Base-by-base conservation (phyloP, 1,140 invertebrate species). In the Portunus trituberculatus region DNA sequence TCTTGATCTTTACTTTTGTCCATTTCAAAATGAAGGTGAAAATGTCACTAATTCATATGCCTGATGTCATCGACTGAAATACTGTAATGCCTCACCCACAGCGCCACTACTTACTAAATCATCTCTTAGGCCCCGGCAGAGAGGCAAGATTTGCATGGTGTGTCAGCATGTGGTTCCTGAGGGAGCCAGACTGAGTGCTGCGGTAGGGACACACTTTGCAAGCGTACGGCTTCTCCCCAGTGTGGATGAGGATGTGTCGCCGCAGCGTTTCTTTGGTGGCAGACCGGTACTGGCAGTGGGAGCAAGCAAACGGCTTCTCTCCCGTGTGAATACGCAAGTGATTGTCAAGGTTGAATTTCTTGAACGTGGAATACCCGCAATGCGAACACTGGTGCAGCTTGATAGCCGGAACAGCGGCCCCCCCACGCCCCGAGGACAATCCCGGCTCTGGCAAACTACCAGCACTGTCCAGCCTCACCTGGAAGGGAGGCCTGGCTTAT, bases 271-370 rank as follows among this genome's bases (percentile, higher is more conserved):
- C 90, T 76, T 91, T 91, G 48, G 90, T 91, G 32, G 52, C 32
- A 7, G 90, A n/a, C 31, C 90, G 14, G n/a, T 91, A 91, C 31
- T 91, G 90, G 46, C 90, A 91, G 67, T 91, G 90, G 31, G 90
- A 25, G 90, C 90, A 91, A 29, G 52, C 59, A 91, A 91, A 91
- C 25, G 90, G 90, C 59, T 91, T 91, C 32, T 91, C 90, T 91
- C 90, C 90, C 31, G 90, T 91, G 67, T 91, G 90, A 91, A 91
- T 91, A 28, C 90, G 90, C 52, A 91, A 39, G 59, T 91, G 90
- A 39, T 91, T 91, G 67, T 91, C 90, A 91, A 91, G 90, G 67
- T 91, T 91, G 52, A 91, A 91, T 91, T 76, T 91, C 59, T 91
- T 91, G 90, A 12, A 6, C 12, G 90, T 76, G 52, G 90, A 91